Base-by-base conservation (phyloP, 1,140 invertebrate species). In the Anthonomus grandis region DNA sequence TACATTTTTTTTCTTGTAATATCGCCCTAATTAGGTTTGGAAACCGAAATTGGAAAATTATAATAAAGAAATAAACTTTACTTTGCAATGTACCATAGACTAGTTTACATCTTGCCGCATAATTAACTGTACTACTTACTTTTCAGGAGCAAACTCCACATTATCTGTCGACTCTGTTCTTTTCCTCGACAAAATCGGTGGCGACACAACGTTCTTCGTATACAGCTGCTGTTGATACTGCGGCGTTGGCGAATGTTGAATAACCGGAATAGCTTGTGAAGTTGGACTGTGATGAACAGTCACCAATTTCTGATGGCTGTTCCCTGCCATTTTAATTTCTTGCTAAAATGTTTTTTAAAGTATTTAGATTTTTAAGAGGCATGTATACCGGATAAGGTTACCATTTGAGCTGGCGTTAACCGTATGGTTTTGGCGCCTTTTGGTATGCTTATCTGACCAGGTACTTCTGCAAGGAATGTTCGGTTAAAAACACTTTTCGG, bases 351-450 rank as follows among this genome's bases (percentile, higher is more conserved):
- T 58, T n/a, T n/a, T n/a, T n/a, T 50, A 24, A 36, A 44, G 36
- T 31, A 36, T 17, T 5, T 27, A 31, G 8, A 9, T 57, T 9
- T 9, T 39, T 9, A 15, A 39, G 6, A 6, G 37, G 6, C 15
- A 15, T 12, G 37, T 6, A 15, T 6, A n/a, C 10, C n/a, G 6
- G 41, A 15, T 51, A n/a, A n/a, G n/a, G 5, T 60, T 71, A 82
- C 81, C 77, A 82, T 78, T 73, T 80, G 79, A 70, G 80, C 71
- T 27, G 80, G 73, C 49, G 79, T 78, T 37, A 81, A 62, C 39
- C 80, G 79, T 69, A 83, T 78, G n/a, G 79, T 81, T 66, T 82
- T 81, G 54, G 79, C 77, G 75, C 57, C 80, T 74, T 70, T 83
- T 79, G 69, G 75, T 70, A 71, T 74, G 75, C 27, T 59, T 13